A percentile compares a stretch with the other conserved stretches of the same genome.
phyloP scores from a whole-genome alignment of 2,797 vertebrate species.

The Sphaeramia orbicularis region DNA sequence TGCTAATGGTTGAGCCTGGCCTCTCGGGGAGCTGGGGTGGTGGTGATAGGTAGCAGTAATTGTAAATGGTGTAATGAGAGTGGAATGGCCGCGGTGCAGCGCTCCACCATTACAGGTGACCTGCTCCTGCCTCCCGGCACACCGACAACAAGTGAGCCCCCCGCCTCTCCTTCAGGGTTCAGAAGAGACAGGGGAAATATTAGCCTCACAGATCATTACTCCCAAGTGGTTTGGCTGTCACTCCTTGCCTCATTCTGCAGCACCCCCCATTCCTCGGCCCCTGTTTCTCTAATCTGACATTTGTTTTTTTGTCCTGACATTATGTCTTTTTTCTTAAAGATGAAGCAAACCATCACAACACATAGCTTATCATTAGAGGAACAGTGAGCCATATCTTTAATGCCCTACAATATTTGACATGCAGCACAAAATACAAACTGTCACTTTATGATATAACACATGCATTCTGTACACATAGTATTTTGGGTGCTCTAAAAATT shows the following conservation, averaged over 20 bases:
- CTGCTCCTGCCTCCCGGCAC: constrained; percentile 70
- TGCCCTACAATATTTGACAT: no score
- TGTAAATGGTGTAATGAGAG: constrained; percentile 88
- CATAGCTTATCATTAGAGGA: no score
- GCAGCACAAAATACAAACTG: no score
- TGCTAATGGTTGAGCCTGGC: constrained; percentile 86
- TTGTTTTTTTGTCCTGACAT: constrained; percentile 13
- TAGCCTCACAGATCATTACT: constrained; percentile 83
- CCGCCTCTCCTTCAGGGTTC: constrained; percentile 71
- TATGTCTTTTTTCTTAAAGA: no score
- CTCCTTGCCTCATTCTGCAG: constrained; percentile 54
- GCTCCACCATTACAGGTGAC: constrained; percentile 84
- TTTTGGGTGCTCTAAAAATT: no score
- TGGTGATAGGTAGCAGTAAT: constrained; percentile 85
- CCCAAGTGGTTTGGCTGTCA: constrained; percentile 75
- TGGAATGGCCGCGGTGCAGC: constrained; percentile 81
- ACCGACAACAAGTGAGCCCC: constrained; percentile 79
- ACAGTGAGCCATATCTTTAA: no score
- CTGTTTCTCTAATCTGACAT: constrained; percentile 42
- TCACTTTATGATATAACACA: no score
- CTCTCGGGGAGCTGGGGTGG: constrained; percentile 74
- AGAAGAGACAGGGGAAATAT: constrained; percentile 78
- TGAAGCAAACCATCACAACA: no score
- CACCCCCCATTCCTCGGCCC: constrained; percentile 32
- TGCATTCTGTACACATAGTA: no score